Evolutionary conservation across 2,888 invertebrate species (phyloP), one percentile per base, ranked within the genome.

Genomic region (Sclerodermus sp.): DNA sequence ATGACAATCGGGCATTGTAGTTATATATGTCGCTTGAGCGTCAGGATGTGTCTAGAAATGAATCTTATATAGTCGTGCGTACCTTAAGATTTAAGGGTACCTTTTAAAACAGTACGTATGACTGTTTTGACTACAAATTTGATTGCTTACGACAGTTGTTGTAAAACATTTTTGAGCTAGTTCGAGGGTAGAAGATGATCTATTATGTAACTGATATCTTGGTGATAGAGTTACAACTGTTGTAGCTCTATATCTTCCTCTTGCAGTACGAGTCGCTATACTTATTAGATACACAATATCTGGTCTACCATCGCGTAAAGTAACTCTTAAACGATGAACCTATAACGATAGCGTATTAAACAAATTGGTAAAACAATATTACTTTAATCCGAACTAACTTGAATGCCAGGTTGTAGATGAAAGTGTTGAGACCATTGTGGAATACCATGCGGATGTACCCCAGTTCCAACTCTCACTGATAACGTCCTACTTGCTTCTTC

Each of bases 151-250:
- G 58, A 87, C 81, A 34, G 87, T 87, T 17, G 87, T 85, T 5
- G 90, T 87, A 65, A 89, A 88, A 78, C 91, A 93, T 71, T 88
- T 86, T 80, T 99, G 98, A 45, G 94, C 89, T 75, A 98, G 90
- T 71, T 93, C 89, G 64, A 99, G 81, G 45, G 86, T 87, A 62
- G 80, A 82, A 3, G 81, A 81, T 0, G 86, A 93, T 76, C 90
- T 88, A 81, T 99, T 99, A 80, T 96, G 92, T 50, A 98, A 82
- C 78, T 95, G 92, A 81, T 90, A 97, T 60, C 96, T 84, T 32
- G 98, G 96, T 13, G 95, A 90, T 64, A 98, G 85, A 4, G 94
- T 94, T 30, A 96, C 91, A 64, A 98, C 91, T 74, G 89, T 91
- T 29, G 97, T 96, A 70, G 89, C 87, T 8, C 91, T 84, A 81